Base-by-base conservation (phyloP, 2,797 vertebrate species). In the Coccyzus lansbergi region DNA sequence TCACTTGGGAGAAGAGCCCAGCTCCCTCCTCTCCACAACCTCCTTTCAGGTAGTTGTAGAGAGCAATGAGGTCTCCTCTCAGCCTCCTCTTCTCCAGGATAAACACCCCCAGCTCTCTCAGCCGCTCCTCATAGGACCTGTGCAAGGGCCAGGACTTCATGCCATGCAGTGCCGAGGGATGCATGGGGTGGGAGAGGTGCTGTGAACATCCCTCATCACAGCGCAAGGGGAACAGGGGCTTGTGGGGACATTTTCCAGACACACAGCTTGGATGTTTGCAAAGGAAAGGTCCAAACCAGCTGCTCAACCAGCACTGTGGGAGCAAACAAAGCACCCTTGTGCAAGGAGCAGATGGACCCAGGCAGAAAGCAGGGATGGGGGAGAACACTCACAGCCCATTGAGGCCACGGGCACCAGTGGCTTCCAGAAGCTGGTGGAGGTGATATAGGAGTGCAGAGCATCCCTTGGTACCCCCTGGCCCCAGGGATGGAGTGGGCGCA, bases 371-470 rank as follows among this genome's bases (percentile, higher is more conserved):
- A 0, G 69, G 38, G 72, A 29, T 1, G 5, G 28, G 18, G 26
- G 26, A 28, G 38, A 49, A 28, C 21, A 25, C 2, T 1, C 29
- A 10, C 31, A 56, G 56, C 28, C 29, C 7, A 0, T 9, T 0
- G 1, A 48, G 28, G 26, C 18, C 40, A 5, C 1, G 0, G n/a
- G n/a, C 13, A 36, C 40, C 0, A 1, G 42, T 3, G 6, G 52
- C 48, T 12, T 2, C 22, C 80, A 83, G 74, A 31, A 56, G 49
- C 36, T 33, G 38, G 22, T 25, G 38, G 25, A 19, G 51, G 49
- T 53, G 22, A 19, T 4, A 28, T 3, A 33, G 12, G 33, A 17
- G 28, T 1, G 6, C 28, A 12, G 51, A 56, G 18, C 71, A 51
- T 48, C n/a, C 17, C 64, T 10, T 49, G 1, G 2, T 4, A 22